A percentile compares a stretch with the other conserved stretches of the same genome.
Evolutionary conservation across 2,888 invertebrate genomes (phyloP).

Genomic region (Ptilodon capucinus): DNA sequence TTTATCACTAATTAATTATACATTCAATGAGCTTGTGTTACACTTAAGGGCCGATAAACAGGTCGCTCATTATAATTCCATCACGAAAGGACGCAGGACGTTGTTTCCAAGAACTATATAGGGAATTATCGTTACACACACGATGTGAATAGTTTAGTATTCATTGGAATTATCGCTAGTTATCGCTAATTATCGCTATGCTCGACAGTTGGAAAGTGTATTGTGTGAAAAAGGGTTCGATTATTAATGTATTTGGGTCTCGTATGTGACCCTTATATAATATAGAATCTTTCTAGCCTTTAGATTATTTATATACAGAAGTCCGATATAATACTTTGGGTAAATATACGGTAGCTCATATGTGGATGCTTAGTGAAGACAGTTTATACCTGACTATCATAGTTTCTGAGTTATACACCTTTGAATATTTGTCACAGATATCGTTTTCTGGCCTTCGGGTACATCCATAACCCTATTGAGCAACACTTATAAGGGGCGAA

Average conservation of each 20-base stretch:
- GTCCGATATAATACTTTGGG: no score
- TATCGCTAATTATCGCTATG: no score
- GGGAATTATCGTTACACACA: slow-evolving; percentile 1
- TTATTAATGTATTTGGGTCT: not conserved
- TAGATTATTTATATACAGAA: no score
- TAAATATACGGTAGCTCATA: no score
- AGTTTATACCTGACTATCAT: no score
- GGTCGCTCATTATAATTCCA: slow-evolving; percentile 2
- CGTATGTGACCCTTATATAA: not conserved
- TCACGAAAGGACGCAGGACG: slow-evolving; percentile 6
- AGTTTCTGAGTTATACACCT: no score
- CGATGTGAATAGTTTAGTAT: not conserved
- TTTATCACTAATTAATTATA: slow-evolving; percentile 2
- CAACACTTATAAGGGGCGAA: no score
- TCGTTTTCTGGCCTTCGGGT: no score
- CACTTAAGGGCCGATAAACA: slow-evolving; percentile 13
- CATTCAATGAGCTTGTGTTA: slow-evolving; percentile 8
- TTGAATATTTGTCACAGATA: no score
- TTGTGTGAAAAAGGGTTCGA: not conserved
- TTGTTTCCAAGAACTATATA: slow-evolving; percentile 7
- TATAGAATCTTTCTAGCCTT: no score
- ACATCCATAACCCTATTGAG: no score
- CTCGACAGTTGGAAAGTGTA: not conserved
- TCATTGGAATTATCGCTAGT: slow-evolving; percentile 1
- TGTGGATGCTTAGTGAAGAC: no score